Evolutionary conservation across 2,797 vertebrate genomes (phyloP).

Genomic region (Rhinogobio ventralis): DNA sequence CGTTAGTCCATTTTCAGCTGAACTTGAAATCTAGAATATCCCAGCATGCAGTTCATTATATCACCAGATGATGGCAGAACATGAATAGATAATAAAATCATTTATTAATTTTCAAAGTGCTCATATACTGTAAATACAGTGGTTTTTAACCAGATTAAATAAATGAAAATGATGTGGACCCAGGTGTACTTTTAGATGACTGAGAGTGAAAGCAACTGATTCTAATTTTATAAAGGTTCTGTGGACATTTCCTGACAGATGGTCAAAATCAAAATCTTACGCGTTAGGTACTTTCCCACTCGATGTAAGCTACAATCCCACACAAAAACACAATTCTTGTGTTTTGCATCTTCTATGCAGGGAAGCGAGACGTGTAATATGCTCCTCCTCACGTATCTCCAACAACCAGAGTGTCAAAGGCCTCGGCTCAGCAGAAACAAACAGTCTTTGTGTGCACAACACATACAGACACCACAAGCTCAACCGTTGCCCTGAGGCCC

Average conservation of each 20-base stretch:
- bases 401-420: conserved; percentile 15
- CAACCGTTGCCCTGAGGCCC: not conserved
- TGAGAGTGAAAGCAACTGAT: conserved; percentile 49
- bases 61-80: conserved; percentile 68
- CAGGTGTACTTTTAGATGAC: conserved; percentile 44
- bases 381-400: not conserved
- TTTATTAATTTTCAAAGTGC: not conserved
- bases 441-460: conserved; percentile 48
- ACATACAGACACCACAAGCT: conserved; percentile 28
- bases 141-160: not conserved
- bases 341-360: conserved; percentile 18
- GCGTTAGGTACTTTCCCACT: conserved; percentile 29
- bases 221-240: not conserved
- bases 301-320: conserved; percentile 3
- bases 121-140: not conserved
- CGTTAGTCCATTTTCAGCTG: not conserved
- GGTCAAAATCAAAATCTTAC: conserved; percentile 32
- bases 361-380: not conserved
- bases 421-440: conserved; percentile 36
- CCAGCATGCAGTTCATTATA: conserved; percentile 62
- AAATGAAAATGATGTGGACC: not conserved
- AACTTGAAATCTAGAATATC: not conserved
- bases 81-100: conserved; percentile 17
- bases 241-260: conserved; percentile 24
- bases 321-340: not conserved